Percentiles rank a stretch among this genome's conserved stretches.
These are phyloP conservation scores for Lates calcarifer DNA, from an alignment of 2,113 vertebrate species.

Conservation along the genomic window DNA sequence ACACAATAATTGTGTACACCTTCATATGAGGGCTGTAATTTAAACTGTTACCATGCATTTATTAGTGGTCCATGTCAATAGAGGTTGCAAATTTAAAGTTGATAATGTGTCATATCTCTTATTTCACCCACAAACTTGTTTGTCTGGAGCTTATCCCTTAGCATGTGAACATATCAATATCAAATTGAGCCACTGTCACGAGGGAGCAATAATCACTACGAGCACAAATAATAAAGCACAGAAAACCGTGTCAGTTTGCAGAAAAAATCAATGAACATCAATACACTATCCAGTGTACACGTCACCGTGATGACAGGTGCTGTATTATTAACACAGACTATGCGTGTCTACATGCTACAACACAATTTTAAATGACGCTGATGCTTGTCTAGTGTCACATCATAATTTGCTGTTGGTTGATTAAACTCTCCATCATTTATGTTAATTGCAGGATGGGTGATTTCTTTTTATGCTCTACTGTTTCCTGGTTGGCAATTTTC, in stretches of 20 bases:
- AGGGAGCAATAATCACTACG: constrained; percentile 25
- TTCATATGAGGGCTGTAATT: neutral
- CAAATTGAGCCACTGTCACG: constrained; percentile 30
- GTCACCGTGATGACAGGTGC: constrained; percentile 26
- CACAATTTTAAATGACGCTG: neutral
- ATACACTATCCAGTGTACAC: neutral
- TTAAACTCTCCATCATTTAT: constrained; percentile 55
- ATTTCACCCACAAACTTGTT: neutral
- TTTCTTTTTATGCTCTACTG: constrained; percentile 49
- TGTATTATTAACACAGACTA: constrained; percentile 22
- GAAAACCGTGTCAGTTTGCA: constrained; percentile 35
- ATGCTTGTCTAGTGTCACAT: constrained; percentile 21
- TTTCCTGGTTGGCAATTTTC: constrained; percentile 56
- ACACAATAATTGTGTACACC: constrained; percentile 22
- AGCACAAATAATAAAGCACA: constrained; percentile 31
- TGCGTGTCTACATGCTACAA: constrained; percentile 1
- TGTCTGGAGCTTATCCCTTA: constrained; percentile 31
- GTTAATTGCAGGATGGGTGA: constrained; percentile 58
- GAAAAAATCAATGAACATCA: constrained; percentile 49
- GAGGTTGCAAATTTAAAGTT: neutral
- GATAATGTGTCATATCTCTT: constrained; percentile 9
- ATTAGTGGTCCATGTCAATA: neutral
- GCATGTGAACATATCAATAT: constrained; percentile 34
- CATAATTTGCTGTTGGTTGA: constrained; percentile 48
- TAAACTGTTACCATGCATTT: neutral